These are phyloP conservation scores for Leuciscus waleckii DNA, from an alignment of 2,797 vertebrate species.

Conservation along the genomic window DNA sequence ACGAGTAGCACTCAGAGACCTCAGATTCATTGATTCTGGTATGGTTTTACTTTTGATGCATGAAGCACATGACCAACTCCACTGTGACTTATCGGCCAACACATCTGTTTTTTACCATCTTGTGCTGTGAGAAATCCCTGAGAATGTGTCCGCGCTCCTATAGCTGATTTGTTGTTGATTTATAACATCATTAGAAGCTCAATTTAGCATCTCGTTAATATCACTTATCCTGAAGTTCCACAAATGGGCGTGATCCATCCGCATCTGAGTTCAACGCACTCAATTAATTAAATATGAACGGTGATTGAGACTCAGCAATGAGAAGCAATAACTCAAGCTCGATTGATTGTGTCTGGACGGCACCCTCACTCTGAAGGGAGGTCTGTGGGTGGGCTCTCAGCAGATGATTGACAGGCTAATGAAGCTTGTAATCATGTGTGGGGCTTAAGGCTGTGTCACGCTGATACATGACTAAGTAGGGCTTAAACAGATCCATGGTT, in stretches of 20 bases:
- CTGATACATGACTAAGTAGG: conserved; percentile 57
- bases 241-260: conserved; percentile 72
- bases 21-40: conserved; percentile 1
- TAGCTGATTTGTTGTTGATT: conserved; percentile 78
- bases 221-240: conserved; percentile 65
- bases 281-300: conserved; percentile 65
- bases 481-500: conserved; percentile 43
- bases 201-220: conserved; percentile 69
- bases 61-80: conserved; percentile 31
- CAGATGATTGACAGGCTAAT: conserved; percentile 64
- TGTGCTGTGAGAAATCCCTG: conserved; percentile 7
- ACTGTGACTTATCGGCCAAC: conserved; percentile 45
- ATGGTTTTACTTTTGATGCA: conserved; percentile 44
- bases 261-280: conserved; percentile 72
- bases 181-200: conserved; percentile 75
- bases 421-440: conserved; percentile 63
- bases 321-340: conserved; percentile 61
- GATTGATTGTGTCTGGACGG: conserved; percentile 62
- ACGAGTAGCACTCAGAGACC: background rate
- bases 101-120: conserved; percentile 51
- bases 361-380: conserved; percentile 43
- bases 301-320: conserved; percentile 63
- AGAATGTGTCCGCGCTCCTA: conserved; percentile 65
- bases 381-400: conserved; percentile 53
- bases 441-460: conserved; percentile 60